Conservation (phyloP, 1,140 invertebrate genomes). For the Drosophila virilis region DNA sequence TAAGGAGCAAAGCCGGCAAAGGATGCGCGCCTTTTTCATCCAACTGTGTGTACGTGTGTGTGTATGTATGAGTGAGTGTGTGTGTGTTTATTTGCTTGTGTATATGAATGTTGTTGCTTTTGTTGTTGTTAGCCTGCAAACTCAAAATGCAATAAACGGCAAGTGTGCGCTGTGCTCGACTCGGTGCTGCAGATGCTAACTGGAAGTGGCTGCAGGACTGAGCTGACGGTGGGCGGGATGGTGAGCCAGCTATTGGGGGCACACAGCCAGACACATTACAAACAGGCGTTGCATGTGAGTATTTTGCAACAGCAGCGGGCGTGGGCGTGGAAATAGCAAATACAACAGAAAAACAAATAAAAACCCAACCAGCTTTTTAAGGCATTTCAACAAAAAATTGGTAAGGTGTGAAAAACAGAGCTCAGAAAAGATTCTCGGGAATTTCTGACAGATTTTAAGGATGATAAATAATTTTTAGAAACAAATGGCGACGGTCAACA, state of each 20-base stretch:
- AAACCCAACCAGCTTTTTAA: constrained; percentile 10
- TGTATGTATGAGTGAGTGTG: constrained; percentile 11
- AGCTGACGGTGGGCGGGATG: neutral
- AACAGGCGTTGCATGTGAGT: constrained; percentile 66
- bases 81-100: neutral
- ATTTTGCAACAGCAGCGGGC: constrained; percentile 27
- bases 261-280: constrained; percentile 70
- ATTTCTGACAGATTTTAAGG: constrained; percentile 7
- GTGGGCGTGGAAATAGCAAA: constrained; percentile 25
- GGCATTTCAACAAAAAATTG: constrained; percentile 1
- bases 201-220: constrained; percentile 21
- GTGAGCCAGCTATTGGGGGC: neutral
- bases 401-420: constrained; percentile 13
- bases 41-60: constrained; percentile 1
- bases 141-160: constrained; percentile 78
- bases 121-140: constrained; percentile 45
- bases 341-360: constrained; percentile 4
- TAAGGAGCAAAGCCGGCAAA: constrained; percentile 54
- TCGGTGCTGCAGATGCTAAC: constrained; percentile 37
- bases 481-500: too few species aligned
- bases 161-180: constrained; percentile 54
- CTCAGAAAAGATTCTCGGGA: neutral
- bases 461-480: neutral
- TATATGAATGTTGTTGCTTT: constrained; percentile 7
- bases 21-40: constrained; percentile 57